Evolutionary conservation across 37 sponge, comb jelly and placozoan genomes (phyloP), one percentile per base, ranked within the genome.

Genomic region (Oscarella lobularis): DNA sequence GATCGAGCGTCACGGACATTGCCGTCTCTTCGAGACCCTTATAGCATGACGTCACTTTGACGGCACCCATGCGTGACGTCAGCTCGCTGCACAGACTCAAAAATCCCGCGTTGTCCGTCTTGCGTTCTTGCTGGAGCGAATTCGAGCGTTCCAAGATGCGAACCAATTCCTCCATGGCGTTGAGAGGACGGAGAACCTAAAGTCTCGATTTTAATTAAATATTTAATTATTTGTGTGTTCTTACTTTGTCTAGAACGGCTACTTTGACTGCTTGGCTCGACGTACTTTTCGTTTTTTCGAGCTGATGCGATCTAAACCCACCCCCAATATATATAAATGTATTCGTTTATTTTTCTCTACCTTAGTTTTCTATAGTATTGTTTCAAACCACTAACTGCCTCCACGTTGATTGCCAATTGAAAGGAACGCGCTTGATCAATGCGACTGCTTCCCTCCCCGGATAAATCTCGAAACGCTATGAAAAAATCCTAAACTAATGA

Each of bases 31-130:
- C 60, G 14, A 20, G 9, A 9, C 60, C 60, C 20, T 48, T 48
- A 20, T 27, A 20, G 75, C 91, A 90, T 20, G 83, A 27, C 30
- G 67, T 82, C 3, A 90, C 36, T 66, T 73, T 31, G 27, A 86
- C 76, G 2, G 81, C 87, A 29, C 91, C 91, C 68, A 90, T 78
- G 2, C 84, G 66, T 1, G 73, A 78, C 33, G 82, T 39, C 39
- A 83, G 55, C 76, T 90, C 91, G 30, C 88, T 77, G 0, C 77
- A 73, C 32, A 90, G 66, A 35, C 85, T 75, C 34, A 90, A 75
- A n/a, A 87, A 77, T 2, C 87, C 87, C 33, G 81, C 83, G 0
- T 86, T 86, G 2, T 77, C 74, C 32, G 66, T 37, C 36, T 41
- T 76, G 3, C 77, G 87, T 0, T 86, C 84, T 48, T 48, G 60